Evolutionary conservation across 2,888 invertebrate species (phyloP).

Genomic region (Ligdia adustata): DNA sequence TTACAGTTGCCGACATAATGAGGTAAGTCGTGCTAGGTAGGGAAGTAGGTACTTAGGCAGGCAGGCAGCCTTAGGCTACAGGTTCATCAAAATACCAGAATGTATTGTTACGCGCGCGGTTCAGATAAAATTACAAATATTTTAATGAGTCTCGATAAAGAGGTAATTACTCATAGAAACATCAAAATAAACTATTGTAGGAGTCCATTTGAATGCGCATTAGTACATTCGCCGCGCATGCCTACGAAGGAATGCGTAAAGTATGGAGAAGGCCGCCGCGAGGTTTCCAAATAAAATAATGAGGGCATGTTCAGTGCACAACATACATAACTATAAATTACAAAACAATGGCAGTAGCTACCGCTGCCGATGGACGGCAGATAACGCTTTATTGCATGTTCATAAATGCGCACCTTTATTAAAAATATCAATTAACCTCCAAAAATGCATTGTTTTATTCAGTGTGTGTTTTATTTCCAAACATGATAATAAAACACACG

Average conservation of each 20-base stretch:
- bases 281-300: conserved; percentile 19
- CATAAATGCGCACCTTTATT: conserved; percentile 15
- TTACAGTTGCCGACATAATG: not conserved
- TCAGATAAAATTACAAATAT: conserved; percentile 49
- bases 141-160: conserved; percentile 46
- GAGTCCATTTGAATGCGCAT: conserved; percentile 38
- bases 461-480: not conserved
- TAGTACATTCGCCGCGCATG: conserved; percentile 32
- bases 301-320: conserved; percentile 12
- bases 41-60: no score
- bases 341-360: conserved; percentile 17
- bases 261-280: conserved; percentile 19
- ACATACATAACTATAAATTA: conserved; percentile 18
- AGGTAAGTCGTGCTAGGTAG: not conserved
- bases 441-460: conserved; percentile 4
- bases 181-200: conserved; percentile 31
- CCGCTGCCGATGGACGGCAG: conserved; percentile 16
- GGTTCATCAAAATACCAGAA: conserved; percentile 28
- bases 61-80: not conserved
- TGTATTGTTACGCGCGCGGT: conserved; percentile 27
- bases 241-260: conserved; percentile 20
- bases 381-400: conserved; percentile 25
- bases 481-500: conserved; percentile 13
- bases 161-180: conserved; percentile 38
- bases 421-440: conserved; percentile 6